These are phyloP conservation scores for Python bivittatus DNA, from an alignment of 2,113 vertebrate genomes.

Conservation along the genomic window DNA sequence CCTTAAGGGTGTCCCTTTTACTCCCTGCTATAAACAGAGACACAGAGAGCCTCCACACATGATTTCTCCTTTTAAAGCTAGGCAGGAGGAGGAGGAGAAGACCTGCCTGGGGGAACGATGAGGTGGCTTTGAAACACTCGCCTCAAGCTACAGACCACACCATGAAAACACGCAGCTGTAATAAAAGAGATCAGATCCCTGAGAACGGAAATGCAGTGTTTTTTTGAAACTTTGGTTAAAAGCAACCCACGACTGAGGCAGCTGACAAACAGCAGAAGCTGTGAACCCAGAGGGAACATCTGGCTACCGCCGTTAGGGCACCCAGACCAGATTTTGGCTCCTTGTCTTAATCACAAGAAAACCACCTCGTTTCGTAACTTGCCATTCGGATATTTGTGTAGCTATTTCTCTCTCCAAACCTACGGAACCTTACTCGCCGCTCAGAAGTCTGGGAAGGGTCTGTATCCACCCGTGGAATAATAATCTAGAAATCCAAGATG, in stretches of 20 bases:
- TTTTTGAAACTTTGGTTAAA: conserved; percentile 53
- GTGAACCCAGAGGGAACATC: background rate
- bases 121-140: background rate
- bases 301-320: background rate
- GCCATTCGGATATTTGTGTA: conserved; percentile 14
- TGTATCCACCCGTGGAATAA: too few species aligned
- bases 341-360: conserved; percentile 46
- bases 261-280: conserved; percentile 34
- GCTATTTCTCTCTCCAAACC: background rate
- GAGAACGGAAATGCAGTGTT: conserved; percentile 57
- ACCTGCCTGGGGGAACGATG: background rate
- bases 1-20: conserved; percentile 27
- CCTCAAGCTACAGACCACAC: background rate
- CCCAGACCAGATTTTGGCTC: conserved; percentile 30
- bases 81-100: background rate
- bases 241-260: conserved; percentile 9
- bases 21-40: background rate
- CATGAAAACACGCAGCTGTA: conserved; percentile 47
- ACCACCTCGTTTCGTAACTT: conserved; percentile 48
- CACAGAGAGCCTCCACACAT: background rate
- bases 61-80: background rate
- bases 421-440: too few species aligned
- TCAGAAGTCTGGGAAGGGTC: background rate
- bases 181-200: conserved; percentile 46
- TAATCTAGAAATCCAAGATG: conserved; percentile 45